Percentiles rank a stretch among this genome's conserved stretches.
Conservation (phyloP, 92 coral and sea anemone genomes). For the Umimayanthus kanabou region DNA sequence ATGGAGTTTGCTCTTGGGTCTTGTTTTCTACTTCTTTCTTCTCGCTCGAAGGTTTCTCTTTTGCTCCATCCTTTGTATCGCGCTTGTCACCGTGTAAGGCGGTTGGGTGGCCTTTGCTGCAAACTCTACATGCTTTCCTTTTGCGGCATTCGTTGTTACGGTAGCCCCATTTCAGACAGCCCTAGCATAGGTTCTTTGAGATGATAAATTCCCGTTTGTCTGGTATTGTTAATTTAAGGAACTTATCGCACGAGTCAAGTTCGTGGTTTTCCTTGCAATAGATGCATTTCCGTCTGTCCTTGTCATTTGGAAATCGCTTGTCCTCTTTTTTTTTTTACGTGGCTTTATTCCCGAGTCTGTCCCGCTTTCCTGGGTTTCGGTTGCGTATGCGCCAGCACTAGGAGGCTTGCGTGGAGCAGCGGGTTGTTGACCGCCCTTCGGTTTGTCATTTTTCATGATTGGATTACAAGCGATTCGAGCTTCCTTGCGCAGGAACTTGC, state of each 20-base stretch:
- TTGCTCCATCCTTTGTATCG: constrained; percentile 20
- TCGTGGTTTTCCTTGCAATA: constrained; percentile 1
- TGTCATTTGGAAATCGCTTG: neutral
- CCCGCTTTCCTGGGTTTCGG: neutral
- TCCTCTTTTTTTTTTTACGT: neutral
- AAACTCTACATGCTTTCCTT: constrained; percentile 33
- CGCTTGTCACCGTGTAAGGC: constrained; percentile 40
- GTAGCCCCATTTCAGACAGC: constrained; percentile 40
- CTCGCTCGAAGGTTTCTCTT: constrained; percentile 15
- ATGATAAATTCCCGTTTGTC: constrained; percentile 12
- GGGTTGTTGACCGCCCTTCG: constrained; percentile 1
- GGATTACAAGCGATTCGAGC: constrained; percentile 56
- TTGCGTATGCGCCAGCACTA: constrained; percentile 16
- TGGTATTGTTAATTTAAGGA: neutral
- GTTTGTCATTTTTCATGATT: constrained; percentile 31
- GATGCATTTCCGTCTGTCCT: neutral
- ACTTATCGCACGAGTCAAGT: neutral
- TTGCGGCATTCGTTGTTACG: constrained; percentile 39
- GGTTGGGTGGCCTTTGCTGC: constrained; percentile 51
- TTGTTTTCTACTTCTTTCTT: too few relatives aligned
- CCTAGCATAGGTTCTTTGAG: constrained; percentile 33
- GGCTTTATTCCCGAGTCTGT: neutral
- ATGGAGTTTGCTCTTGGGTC: constrained; percentile 3
- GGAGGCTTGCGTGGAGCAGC: neutral
- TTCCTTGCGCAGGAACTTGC: constrained; percentile 49